Conservation (phyloP, 2,797 vertebrate species). For the Sarcoramphus papa region DNA sequence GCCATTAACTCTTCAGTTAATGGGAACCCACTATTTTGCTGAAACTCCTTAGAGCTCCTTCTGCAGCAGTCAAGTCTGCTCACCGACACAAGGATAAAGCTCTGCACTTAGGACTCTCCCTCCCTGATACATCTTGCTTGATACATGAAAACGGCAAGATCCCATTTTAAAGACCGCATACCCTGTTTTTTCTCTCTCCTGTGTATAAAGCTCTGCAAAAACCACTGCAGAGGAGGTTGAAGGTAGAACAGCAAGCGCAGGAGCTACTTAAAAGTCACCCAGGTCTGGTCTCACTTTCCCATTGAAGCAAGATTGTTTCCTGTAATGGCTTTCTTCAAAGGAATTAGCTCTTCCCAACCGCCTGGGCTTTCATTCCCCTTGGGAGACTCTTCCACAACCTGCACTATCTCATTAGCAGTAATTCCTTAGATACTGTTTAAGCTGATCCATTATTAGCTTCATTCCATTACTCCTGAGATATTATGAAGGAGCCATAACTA, state of each 20-base stretch:
- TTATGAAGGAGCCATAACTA: neutral
- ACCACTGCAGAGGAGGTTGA: neutral
- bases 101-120: neutral
- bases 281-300: neutral
- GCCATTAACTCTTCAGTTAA: neutral
- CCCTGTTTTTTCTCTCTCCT: neutral
- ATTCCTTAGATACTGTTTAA: constrained; percentile 16
- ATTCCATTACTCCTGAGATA: neutral
- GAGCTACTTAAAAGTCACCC: neutral
- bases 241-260: neutral
- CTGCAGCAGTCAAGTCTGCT: accelerated
- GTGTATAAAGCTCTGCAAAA: neutral
- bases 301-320: neutral
- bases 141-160: neutral
- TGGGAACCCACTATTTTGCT: neutral
- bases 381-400: neutral
- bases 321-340: neutral
- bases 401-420: constrained; percentile 1
- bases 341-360: neutral
- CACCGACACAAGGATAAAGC: neutral
- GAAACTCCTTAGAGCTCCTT: neutral
- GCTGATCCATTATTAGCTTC: neutral
- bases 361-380: neutral
- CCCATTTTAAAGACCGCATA: neutral
- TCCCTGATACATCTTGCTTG: neutral